Conservation (phyloP, 2,113 vertebrate genomes). For the Microtus pennsylvanicus region DNA sequence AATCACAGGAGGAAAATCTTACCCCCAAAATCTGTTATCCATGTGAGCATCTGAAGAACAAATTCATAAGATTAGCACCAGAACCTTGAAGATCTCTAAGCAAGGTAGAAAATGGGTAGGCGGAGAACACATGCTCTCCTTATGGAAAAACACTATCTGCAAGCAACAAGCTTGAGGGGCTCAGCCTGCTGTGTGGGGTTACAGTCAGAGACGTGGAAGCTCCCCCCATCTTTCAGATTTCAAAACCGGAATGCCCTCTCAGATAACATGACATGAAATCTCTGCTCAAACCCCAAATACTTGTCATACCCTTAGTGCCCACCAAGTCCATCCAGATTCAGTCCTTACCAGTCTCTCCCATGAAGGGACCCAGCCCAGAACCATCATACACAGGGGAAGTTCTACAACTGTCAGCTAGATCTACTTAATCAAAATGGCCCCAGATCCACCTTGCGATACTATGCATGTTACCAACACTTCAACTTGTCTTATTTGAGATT, state of each 20-base stretch:
- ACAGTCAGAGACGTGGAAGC: neutral
- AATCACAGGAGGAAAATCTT: neutral
- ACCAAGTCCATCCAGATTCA: neutral
- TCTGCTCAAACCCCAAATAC: neutral
- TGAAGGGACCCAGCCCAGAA: rapidly evolving
- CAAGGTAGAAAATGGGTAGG: neutral
- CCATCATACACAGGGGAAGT: neutral
- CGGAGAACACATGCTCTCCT: rapidly evolving
- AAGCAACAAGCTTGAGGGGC: neutral
- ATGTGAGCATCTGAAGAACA: neutral
- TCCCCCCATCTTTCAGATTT: neutral
- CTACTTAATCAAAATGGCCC: neutral
- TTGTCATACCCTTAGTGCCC: neutral
- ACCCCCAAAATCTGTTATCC: neutral
- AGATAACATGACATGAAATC: neutral
- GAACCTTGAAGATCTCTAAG: neutral
- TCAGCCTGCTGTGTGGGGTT: neutral
- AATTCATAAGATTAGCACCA: neutral
- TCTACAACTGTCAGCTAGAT: neutral
- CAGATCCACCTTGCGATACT: neutral
- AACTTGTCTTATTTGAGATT: neutral
- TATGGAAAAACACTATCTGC: neutral
- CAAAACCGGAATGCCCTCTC: neutral
- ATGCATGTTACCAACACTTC: neutral
- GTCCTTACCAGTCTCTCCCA: neutral